Evolutionary conservation across 2,888 invertebrate genomes (phyloP).

Genomic region (Perdita meconis): DNA sequence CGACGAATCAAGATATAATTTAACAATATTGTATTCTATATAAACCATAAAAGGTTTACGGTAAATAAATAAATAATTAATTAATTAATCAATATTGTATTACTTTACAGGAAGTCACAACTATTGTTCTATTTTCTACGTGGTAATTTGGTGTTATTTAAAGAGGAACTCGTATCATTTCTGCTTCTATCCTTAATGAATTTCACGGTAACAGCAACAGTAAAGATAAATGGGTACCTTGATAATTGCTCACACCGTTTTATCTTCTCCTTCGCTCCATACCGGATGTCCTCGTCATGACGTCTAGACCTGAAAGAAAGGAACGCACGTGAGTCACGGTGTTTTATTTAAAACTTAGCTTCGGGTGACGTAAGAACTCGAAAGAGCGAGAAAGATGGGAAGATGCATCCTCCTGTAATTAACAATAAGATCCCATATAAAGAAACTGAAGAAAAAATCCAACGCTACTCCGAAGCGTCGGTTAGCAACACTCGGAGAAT

Average conservation of each 20-base stretch:
- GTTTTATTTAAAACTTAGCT: constrained; percentile 18
- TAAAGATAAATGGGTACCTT: constrained; percentile 19
- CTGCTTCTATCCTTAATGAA: background rate
- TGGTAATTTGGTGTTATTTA: background rate
- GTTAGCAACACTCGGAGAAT: background rate
- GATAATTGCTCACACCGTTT: constrained; percentile 6
- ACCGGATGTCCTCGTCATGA: constrained; percentile 36
- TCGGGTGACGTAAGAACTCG: constrained; percentile 29
- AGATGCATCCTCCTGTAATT: background rate
- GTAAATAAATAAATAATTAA: no score
- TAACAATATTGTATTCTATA: no score
- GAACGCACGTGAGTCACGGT: constrained; percentile 29
- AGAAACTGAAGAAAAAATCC: background rate
- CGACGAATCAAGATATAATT: no score
- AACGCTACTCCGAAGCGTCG: background rate
- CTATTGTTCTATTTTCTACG: no score
- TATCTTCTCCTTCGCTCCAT: background rate
- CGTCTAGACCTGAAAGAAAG: constrained; percentile 20
- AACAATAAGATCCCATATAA: background rate
- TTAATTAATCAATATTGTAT: no score
- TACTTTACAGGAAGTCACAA: no score
- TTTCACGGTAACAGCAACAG: background rate
- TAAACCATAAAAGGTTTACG: no score
- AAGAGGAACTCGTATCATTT: constrained; percentile 4
- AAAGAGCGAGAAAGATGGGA: background rate